Evolutionary conservation across 2,888 invertebrate species (phyloP), one percentile per base, ranked within the genome.

Genomic region (Luperina testacea): DNA sequence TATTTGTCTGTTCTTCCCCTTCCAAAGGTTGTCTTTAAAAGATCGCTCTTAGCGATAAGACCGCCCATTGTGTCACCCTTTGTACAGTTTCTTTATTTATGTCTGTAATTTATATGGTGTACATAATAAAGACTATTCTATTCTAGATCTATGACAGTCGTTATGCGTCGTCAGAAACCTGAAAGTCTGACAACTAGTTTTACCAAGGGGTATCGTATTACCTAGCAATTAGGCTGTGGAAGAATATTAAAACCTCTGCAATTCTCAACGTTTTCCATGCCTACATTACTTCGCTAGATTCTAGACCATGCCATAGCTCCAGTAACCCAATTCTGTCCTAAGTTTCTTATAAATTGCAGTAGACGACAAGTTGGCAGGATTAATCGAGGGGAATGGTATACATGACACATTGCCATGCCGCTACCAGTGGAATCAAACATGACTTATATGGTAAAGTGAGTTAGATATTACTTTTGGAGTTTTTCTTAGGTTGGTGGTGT

Each of bases 261-360:
- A 59, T 42, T n/a, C 11, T n/a, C 59, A 1, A 15, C 7, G 1
- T 51, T 11, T 42, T 17, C 64, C n/a, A 75, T n/a, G 74, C 57
- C 8, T 48, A 67, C 65, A 77, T 77, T 72, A 72, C 38, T 1
- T 7, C 9, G 5, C 32, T 84, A 67, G 57, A 45, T 53, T 72
- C 63, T 78, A 85, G 82, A 51, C 24, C n/a, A 59, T 32, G 48
- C 42, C 53, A 24, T 32, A 59, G 72, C 61, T 75, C 45, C 63
- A 59, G 57, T 76, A 85, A 85, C 84, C 86, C 80, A 85, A 77
- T 85, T 85, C 83, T 85, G 84, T 85, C 86, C 45, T 20, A 86
- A 85, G 74, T 85, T 84, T 85, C 80, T 80, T 82, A 85, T 72
- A 85, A 85, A 85, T 85, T 82, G 84, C 83, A 69, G 32, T 82